Base-by-base conservation (phyloP, 1,140 invertebrate species). In the Temnothorax curvispinosus region DNA sequence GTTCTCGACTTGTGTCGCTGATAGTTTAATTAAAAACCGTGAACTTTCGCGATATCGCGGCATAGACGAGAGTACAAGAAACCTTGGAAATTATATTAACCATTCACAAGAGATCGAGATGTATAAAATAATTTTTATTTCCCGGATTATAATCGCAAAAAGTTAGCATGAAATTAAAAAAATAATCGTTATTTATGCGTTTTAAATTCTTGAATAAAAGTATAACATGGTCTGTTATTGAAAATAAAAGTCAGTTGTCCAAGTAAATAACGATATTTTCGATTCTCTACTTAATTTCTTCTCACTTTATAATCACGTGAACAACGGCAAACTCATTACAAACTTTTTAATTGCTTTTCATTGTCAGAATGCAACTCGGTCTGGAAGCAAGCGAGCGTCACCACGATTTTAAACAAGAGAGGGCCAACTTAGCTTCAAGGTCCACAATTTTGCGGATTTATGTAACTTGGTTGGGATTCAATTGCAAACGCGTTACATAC, bases 11-110 rank as follows among this genome's bases (percentile, higher is more conserved):
- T 41, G 82, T 78, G 32, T 52, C 41, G 52, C 50, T 71, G 86
- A 71, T 87, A 82, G 78, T 93, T 92, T 92, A 92, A 92, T 92
- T 92, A 92, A 93, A 93, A 92, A 90, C 44, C 72, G 60, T 84
- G 44, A 77, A 87, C 88, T 87, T 85, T 86, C 35, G 62, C 50
- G 69, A 62, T 81, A 64, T 76, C 32, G 15, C 32, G 54, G 15
- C 32, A 6, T 6, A 27, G 32, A 72, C 18, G n/a, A 44, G 44
- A 47, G 44, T 47, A 50, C 54, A 50, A 47, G 11, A 72, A 72
- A 82, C 21, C 21, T 1, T 15, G 38, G 27, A 35, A 69, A 81
- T 54, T 77, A 44, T 15, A 65, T 80, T 35, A 44, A n/a, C 13
- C 18, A 72, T 32, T 72, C 38, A 11, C 50, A 15, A 82, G 52